phyloP scores from a whole-genome alignment of 2,888 invertebrate genomes.

The Latrodectus elegans region DNA sequence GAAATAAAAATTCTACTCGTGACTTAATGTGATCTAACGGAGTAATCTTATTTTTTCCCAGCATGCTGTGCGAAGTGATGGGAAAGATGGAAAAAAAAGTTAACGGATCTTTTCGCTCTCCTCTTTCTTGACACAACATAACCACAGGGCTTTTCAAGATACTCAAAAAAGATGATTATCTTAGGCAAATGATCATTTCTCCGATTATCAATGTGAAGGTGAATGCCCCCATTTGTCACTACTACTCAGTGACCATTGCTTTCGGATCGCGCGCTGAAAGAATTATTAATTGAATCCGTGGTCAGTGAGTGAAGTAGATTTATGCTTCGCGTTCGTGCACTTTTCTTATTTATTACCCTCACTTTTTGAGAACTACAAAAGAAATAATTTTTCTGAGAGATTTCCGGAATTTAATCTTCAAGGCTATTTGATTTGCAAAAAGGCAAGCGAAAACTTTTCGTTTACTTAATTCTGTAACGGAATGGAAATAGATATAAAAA shows the following conservation, averaged over 20 bases:
- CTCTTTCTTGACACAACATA: conserved; percentile 31
- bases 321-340: neutral
- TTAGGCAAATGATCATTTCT: conserved; percentile 52
- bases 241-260: conserved; percentile 19
- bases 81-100: no score
- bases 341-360: neutral
- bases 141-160: conserved; percentile 26
- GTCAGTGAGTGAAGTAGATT: neutral
- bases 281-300: conserved; percentile 20
- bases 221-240: conserved; percentile 48
- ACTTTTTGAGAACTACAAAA: neutral
- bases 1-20: no score
- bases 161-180: conserved; percentile 43
- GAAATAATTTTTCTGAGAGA: no score
- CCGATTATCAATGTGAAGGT: conserved; percentile 39
- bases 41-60: no score
- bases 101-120: conserved; percentile 27
- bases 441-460: no score
- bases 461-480: no score
- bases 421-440: no score
- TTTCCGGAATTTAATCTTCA: no score
- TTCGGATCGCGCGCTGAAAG: conserved; percentile 7
- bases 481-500: no score
- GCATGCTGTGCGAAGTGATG: no score
- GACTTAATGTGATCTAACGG: no score